These are phyloP conservation scores for Diaphora mendica DNA, from an alignment of 2,888 invertebrate species.

Conservation along the genomic window DNA sequence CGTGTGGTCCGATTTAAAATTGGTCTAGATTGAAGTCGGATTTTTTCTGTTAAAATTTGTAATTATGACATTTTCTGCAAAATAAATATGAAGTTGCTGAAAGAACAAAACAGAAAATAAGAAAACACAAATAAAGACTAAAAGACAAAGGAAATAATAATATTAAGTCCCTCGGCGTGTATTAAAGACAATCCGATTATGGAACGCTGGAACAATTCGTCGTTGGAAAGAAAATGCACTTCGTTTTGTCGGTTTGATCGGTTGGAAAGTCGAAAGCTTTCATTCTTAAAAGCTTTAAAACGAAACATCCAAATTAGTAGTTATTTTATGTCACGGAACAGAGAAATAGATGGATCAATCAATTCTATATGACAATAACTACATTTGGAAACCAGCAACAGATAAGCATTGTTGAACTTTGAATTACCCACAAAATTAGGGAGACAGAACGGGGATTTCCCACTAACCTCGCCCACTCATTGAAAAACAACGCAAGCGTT, in stretches of 20 bases:
- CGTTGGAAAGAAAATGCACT: neutral
- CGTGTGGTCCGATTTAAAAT: too few species aligned
- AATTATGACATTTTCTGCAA: slow-evolving; percentile 22
- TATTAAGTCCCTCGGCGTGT: slow-evolving; percentile 26
- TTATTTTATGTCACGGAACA: neutral
- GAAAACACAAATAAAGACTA: slow-evolving; percentile 12
- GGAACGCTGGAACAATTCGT: slow-evolving; percentile 11
- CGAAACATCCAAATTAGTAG: neutral
- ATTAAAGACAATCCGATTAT: slow-evolving; percentile 39
- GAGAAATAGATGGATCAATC: neutral
- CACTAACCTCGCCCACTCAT: too few species aligned
- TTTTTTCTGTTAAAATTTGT: too few species aligned
- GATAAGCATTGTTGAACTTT: too few species aligned
- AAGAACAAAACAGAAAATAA: slow-evolving; percentile 21
- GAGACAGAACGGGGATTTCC: too few species aligned
- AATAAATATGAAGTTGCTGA: slow-evolving; percentile 32
- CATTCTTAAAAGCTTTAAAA: neutral
- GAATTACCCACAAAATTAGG: too few species aligned
- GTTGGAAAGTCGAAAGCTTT: neutral
- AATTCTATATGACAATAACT: too few species aligned
- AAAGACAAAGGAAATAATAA: slow-evolving; percentile 29
- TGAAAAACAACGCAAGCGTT: too few species aligned
- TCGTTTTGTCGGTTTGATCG: neutral
- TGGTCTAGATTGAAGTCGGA: too few species aligned
- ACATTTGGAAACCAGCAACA: too few species aligned